These are phyloP conservation scores for Isoperla grammatica DNA, from an alignment of 2,888 invertebrate genomes.

Conservation along the genomic window DNA sequence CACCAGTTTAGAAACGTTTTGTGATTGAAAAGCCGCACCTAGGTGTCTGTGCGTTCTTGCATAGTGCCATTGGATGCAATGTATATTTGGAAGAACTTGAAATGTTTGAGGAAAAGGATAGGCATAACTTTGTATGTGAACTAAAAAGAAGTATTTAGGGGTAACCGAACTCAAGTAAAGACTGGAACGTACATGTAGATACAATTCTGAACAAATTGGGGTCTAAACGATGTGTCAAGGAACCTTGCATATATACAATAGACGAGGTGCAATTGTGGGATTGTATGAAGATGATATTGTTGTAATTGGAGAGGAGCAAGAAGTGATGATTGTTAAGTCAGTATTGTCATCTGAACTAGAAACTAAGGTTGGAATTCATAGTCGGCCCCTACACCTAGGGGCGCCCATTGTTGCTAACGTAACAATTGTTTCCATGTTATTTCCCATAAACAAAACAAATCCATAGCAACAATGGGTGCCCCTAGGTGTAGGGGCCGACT, in stretches of 20 bases:
- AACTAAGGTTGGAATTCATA: no score
- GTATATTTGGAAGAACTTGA: slow-evolving; percentile 14
- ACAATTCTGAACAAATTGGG: slow-evolving; percentile 3
- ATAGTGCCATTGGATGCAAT: slow-evolving; percentile 1
- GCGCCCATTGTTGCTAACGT: no score
- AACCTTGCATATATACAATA: neutral
- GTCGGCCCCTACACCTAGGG: no score
- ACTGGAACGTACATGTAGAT: slow-evolving; percentile 9
- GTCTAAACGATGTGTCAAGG: slow-evolving; percentile 6
- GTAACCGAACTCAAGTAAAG: slow-evolving; percentile 15
- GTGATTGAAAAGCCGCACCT: no score
- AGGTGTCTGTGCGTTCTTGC: slow-evolving; percentile 9
- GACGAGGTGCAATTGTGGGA: neutral
- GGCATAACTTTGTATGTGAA: neutral
- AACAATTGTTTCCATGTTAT: no score
- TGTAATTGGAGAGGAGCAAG: no score
- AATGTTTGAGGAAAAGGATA: slow-evolving; percentile 6
- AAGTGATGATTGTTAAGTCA: no score
- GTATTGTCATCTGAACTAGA: no score
- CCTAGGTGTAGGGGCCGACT: no score
- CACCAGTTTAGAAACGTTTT: no score
- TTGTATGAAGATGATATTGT: neutral
- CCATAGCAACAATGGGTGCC: no score
- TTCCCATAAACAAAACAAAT: no score
- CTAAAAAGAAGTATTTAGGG: slow-evolving; percentile 13